A percentile compares a stretch with the other conserved stretches of the same genome.
These are phyloP conservation scores for Chrysaora quinquecirrha DNA, from an alignment of 30 jellyfish, hydroid and myxozoan species.

Conservation along the genomic window DNA sequence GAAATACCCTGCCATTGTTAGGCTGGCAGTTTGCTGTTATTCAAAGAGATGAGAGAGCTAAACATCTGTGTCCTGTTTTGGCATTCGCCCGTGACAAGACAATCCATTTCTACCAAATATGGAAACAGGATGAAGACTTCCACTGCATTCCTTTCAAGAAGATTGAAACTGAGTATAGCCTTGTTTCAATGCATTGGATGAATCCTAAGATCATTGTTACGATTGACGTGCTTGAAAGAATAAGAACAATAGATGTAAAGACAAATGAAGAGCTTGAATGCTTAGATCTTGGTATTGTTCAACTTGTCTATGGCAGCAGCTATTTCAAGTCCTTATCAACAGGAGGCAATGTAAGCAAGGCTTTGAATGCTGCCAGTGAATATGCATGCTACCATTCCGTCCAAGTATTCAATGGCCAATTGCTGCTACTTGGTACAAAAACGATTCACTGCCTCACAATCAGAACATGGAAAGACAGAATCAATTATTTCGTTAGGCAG, in stretches of 20 bases:
- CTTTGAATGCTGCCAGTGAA: slow-evolving; percentile 95
- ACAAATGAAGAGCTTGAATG: slow-evolving; percentile 94
- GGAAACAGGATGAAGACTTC: slow-evolving; percentile 69
- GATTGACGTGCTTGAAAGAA: slow-evolving; percentile 86
- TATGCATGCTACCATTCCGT: slow-evolving; percentile 97
- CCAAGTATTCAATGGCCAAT: slow-evolving; percentile 94
- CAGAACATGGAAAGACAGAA: slow-evolving; percentile 94
- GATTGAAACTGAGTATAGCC: slow-evolving; percentile 65
- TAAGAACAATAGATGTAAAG: slow-evolving; percentile 84
- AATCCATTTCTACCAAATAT: slow-evolving; percentile 76
- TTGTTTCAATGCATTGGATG: slow-evolving; percentile 91
- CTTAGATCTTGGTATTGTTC: slow-evolving; percentile 89
- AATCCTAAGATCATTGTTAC: slow-evolving; percentile 87
- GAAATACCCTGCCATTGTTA: slow-evolving; percentile 82
- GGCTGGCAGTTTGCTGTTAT: slow-evolving; percentile 96
- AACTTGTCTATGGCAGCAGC: slow-evolving; percentile 97
- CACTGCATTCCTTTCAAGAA: slow-evolving; percentile 67
- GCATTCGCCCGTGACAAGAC: slow-evolving; percentile 93
- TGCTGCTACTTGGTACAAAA: slow-evolving; percentile 94
- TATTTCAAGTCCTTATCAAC: slow-evolving; percentile 95
- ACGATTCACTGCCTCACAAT: slow-evolving; percentile 91
- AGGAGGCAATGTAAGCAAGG: slow-evolving; percentile 98
- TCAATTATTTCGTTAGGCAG: slow-evolving; percentile 90
- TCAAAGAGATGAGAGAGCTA: slow-evolving; percentile 61
- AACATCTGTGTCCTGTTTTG: slow-evolving; percentile 87